Evolutionary conservation across 92 coral and sea anemone species (phyloP), one percentile per base, ranked within the genome.

Genomic region (Blastomussa wellsi): DNA sequence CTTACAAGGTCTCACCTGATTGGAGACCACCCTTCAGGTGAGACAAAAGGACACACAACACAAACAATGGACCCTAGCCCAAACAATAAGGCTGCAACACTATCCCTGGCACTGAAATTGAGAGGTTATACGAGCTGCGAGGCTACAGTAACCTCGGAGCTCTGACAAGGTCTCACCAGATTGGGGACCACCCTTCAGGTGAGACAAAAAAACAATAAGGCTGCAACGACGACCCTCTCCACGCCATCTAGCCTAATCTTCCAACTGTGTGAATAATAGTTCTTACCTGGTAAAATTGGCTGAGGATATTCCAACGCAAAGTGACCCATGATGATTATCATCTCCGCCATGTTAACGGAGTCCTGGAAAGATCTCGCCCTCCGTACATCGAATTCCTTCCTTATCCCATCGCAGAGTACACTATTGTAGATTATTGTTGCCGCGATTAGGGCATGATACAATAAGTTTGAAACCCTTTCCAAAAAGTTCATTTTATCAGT

Each of bases 221-320:
- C n/a, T n/a, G n/a, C n/a, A n/a, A n/a, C n/a, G n/a, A n/a, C 49
- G 12, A 4, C 49, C 49, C 7, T 44, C 49, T 44, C 49, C 49
- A 10, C 49, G 12, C 3, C 31, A 62, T 1, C 68, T 29, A 24
- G 65, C 24, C 8, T 14, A 1, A 3, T 1, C 29, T 24, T 57
- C 65, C 26, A 57, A 5, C 60, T 16, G n/a, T 24, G 3, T 7
- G 1, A 57, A 3, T 22, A 57, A 0, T 57, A 24, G 0, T 1
- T 57, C 65, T 4, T 24, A 57, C 65, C 65, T 57, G 65, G 65
- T 57, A 57, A 57, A 57, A 57, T 57, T 24, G 77, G 70, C 73
- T 76, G 79, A 26, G 79, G 35, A 28, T 76, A 76, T 76, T 76
- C 79, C 64, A 76, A n/a, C 1, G 79, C 79, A 51, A 76, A 76